Conservation (phyloP, 2,888 invertebrate genomes). For the Ryuthela nishihirai region DNA sequence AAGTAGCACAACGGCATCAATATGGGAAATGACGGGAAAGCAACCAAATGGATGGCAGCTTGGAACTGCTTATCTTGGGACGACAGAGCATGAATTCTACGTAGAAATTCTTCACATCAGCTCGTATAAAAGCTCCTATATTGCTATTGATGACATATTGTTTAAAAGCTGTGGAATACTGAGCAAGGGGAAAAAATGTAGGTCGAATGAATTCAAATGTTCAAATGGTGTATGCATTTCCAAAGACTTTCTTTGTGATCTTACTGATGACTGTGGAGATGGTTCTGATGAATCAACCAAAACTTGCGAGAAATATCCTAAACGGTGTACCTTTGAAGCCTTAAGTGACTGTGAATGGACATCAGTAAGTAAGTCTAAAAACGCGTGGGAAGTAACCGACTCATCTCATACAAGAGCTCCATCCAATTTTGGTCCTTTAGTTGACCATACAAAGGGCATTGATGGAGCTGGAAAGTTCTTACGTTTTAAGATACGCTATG, state of each 20-base stretch:
- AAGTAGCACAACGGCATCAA: not conserved
- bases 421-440: constrained; percentile 22
- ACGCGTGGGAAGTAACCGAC: constrained; percentile 6
- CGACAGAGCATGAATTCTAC: constrained; percentile 20
- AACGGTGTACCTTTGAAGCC: constrained; percentile 30
- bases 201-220: constrained; percentile 13
- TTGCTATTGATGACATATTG: constrained; percentile 33
- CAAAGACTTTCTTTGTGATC: constrained; percentile 25
- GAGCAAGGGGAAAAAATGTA: constrained; percentile 3
- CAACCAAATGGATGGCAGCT: constrained; percentile 12
- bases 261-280: constrained; percentile 40
- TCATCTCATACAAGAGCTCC: not conserved
- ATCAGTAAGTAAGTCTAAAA: too few species aligned
- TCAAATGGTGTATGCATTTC: constrained; percentile 27
- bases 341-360: constrained; percentile 30
- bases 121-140: constrained; percentile 1
- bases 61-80: constrained; percentile 28
- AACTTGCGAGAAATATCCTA: constrained; percentile 22
- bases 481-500: not conserved
- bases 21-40: constrained; percentile 20
- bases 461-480: constrained; percentile 17
- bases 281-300: constrained; percentile 31
- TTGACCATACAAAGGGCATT: constrained; percentile 33
- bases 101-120: constrained; percentile 8
- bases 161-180: constrained; percentile 33